Evolutionary conservation across 2,113 vertebrate species (phyloP), one percentile per base, ranked within the genome.

Genomic region (Polyodon spathula): DNA sequence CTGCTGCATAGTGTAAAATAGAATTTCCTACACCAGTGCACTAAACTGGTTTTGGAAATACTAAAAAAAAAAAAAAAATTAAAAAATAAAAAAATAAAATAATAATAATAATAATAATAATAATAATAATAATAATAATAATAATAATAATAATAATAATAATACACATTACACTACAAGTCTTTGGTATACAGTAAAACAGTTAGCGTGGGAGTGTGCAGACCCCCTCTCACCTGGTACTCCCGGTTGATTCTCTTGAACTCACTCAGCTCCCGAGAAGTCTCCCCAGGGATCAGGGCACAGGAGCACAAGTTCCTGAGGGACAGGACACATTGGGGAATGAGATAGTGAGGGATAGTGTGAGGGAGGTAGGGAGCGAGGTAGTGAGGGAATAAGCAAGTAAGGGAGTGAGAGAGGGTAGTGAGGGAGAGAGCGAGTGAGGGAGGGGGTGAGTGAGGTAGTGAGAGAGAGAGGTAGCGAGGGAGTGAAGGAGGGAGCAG

Each of bases 161-260:
- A n/a, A n/a, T n/a, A n/a, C n/a, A n/a, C n/a, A n/a, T n/a, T n/a
- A n/a, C n/a, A n/a, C n/a, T n/a, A n/a, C n/a, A n/a, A n/a, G n/a
- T n/a, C n/a, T n/a, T n/a, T n/a, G n/a, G n/a, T n/a, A n/a, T n/a
- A n/a, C n/a, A n/a, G n/a, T n/a, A n/a, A n/a, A n/a, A n/a, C n/a
- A n/a, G n/a, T n/a, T n/a, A n/a, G n/a, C n/a, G n/a, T n/a, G n/a
- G n/a, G n/a, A n/a, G n/a, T n/a, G n/a, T n/a, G n/a, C n/a, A n/a
- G n/a, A n/a, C 42, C 37, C 54, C 7, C 8, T 56, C 65, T 80
- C 62, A 94, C 93, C 89, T 97, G 95, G 15, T 90, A 71, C 50
- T 92, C 77, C 69, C 82, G 88, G 81, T 95, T 97, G 67, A 93
- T 61, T 70, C 79, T 76, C 71, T 84, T 84, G 1, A 93, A 70